phyloP scores from a whole-genome alignment of 2,797 vertebrate genomes.

The Pelobates cultripes region DNA sequence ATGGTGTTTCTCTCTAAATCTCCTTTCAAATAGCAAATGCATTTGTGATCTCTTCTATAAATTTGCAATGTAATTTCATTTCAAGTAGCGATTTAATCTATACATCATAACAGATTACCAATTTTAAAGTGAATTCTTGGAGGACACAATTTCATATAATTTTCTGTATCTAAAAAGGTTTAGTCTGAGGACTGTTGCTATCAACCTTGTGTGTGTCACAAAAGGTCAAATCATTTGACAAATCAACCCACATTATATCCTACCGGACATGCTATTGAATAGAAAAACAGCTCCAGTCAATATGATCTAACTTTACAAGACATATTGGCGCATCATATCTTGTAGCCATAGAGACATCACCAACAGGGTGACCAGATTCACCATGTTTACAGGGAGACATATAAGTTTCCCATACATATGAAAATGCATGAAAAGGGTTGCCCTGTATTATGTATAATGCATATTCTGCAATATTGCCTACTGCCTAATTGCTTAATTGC shows the following conservation, averaged over 20 bases:
- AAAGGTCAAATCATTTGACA: slow-evolving; percentile 27
- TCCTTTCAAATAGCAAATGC: neutral
- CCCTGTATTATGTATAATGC: too few relatives aligned
- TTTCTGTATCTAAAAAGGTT: neutral
- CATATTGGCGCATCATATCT: slow-evolving; percentile 10
- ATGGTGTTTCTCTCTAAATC: neutral
- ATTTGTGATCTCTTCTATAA: slow-evolving; percentile 4
- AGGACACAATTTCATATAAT: neutral
- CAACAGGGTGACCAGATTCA: too few relatives aligned
- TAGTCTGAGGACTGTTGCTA: neutral
- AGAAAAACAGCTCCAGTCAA: slow-evolving; percentile 19
- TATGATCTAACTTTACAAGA: slow-evolving; percentile 26
- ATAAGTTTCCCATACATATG: too few relatives aligned
- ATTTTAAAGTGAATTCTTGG: slow-evolving; percentile 16
- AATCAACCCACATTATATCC: slow-evolving; percentile 13
- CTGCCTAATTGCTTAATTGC: too few relatives aligned
- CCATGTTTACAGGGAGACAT: too few relatives aligned
- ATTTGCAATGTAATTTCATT: neutral
- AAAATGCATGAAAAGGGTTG: too few relatives aligned
- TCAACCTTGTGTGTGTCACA: neutral
- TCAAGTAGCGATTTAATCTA: neutral
- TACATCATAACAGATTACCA: slow-evolving; percentile 3
- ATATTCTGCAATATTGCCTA: too few relatives aligned
- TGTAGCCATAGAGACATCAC: neutral
- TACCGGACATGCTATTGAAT: slow-evolving; percentile 10